These are phyloP conservation scores for Sarcophaga variegata DNA, from an alignment of 2,888 invertebrate genomes.

Conservation along the genomic window DNA sequence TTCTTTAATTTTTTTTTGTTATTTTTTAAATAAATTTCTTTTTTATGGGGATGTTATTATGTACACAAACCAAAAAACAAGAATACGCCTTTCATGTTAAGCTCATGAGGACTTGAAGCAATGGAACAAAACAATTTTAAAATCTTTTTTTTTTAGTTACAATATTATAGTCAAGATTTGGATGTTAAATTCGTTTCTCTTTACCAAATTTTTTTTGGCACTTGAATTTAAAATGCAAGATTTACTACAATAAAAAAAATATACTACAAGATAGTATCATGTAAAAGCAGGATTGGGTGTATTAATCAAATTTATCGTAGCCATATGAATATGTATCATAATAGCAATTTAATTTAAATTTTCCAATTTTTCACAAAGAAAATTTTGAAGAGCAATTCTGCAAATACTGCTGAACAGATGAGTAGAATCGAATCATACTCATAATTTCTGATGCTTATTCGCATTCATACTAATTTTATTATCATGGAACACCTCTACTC, in stretches of 20 bases:
- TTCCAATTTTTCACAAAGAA: too few species aligned
- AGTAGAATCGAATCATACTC: too few species aligned
- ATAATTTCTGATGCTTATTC: too few species aligned
- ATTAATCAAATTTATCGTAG: too few species aligned
- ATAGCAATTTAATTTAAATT: too few species aligned
- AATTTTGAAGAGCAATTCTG: too few species aligned
- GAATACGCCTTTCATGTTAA: conserved; percentile 62
- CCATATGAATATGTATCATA: too few species aligned
- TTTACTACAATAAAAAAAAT: conserved; percentile 6
- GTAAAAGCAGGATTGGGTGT: too few species aligned
- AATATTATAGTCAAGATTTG: background rate
- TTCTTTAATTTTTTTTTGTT: conserved; percentile 38
- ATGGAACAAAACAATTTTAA: conserved; percentile 4
- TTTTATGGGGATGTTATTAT: conserved; percentile 49
- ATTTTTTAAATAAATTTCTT: conserved; percentile 46
- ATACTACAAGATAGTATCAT: too few species aligned
- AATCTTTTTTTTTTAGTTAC: background rate
- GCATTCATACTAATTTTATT: too few species aligned
- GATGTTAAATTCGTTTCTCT: background rate
- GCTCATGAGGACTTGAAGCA: conserved; percentile 36
- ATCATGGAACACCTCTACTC: too few species aligned
- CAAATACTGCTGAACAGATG: too few species aligned
- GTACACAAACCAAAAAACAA: conserved; percentile 50
- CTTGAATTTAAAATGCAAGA: conserved; percentile 18
- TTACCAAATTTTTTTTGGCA: background rate